Percentiles rank a stretch among this genome's conserved stretches.
Evolutionary conservation across 2,113 vertebrate species (phyloP).

Genomic region (Pelvicachromis taeniatus): DNA sequence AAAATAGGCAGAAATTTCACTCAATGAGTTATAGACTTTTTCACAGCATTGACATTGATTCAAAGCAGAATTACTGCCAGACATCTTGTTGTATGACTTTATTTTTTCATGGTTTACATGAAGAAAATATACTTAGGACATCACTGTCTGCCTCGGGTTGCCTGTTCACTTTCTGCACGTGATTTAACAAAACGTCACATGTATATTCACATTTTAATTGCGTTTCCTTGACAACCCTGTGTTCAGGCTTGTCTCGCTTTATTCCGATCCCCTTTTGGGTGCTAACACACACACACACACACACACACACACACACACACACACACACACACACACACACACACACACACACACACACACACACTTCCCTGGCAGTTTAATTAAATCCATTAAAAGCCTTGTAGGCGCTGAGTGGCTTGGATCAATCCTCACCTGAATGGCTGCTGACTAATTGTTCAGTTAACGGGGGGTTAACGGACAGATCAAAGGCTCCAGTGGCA

Average conservation of each 20-base stretch:
- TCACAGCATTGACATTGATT: not conserved
- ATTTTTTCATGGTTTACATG: not conserved
- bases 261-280: constrained; percentile 23
- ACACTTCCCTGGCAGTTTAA: constrained; percentile 51
- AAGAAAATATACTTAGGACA: not conserved
- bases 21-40: not conserved
- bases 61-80: not conserved
- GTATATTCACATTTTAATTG: constrained; percentile 24
- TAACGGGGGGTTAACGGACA: constrained; percentile 63
- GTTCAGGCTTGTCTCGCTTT: constrained; percentile 31
- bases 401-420: constrained; percentile 42
- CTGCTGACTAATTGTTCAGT: constrained; percentile 70
- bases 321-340: constrained; percentile 3
- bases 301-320: not conserved
- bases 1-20: not conserved
- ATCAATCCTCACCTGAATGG: constrained; percentile 73
- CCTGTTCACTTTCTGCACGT: not conserved
- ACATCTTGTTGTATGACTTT: not conserved
- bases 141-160: not conserved
- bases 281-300: not conserved
- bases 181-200: constrained; percentile 11
- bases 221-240: constrained; percentile 47
- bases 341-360: constrained; percentile 8
- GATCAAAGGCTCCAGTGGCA: constrained; percentile 66
- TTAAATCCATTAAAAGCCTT: constrained; percentile 74